Percentiles rank a stretch among this genome's conserved stretches.
These are phyloP conservation scores for Aurelia sp. DNA, from an alignment of 30 jellyfish, hydroid and myxozoan species.

Conservation along the genomic window DNA sequence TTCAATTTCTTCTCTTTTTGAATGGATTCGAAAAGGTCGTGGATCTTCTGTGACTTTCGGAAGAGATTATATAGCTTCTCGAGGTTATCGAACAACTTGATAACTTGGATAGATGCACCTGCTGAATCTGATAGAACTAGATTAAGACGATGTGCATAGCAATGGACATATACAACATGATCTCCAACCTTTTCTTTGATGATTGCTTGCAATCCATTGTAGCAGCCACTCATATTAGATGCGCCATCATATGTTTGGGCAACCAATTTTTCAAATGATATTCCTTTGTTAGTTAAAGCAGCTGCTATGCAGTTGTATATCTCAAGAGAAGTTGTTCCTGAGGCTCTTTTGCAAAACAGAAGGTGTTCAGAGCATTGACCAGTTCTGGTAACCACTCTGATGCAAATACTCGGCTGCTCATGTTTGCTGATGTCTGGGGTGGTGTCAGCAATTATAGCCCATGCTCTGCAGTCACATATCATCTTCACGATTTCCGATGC, in stretches of 20 bases:
- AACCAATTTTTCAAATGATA: constrained; percentile 34
- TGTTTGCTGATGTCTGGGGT: not conserved
- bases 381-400: constrained; percentile 33
- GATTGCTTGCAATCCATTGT: constrained; percentile 64
- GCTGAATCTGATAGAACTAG: constrained; percentile 51
- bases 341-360: constrained; percentile 31
- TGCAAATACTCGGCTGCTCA: constrained; percentile 34
- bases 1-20: constrained; percentile 42
- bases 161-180: constrained; percentile 3
- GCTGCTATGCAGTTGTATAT: constrained; percentile 4
- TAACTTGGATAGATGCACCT: constrained; percentile 25
- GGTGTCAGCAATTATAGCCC: not conserved
- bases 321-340: constrained; percentile 37
- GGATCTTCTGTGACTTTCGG: constrained; percentile 38
- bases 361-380: constrained; percentile 44
- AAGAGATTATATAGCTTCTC: constrained; percentile 45
- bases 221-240: not conserved
- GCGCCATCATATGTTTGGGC: constrained; percentile 67
- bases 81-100: constrained; percentile 38
- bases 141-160: constrained; percentile 21
- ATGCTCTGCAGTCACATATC: constrained; percentile 12
- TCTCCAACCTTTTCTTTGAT: constrained; percentile 41
- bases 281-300: not conserved
- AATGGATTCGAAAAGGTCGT: constrained; percentile 51
- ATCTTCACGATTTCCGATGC: constrained; percentile 3